Percentiles rank a stretch among this genome's conserved stretches.
Conservation (phyloP, 2,113 vertebrate species). For the Nansenia antarctica region DNA sequence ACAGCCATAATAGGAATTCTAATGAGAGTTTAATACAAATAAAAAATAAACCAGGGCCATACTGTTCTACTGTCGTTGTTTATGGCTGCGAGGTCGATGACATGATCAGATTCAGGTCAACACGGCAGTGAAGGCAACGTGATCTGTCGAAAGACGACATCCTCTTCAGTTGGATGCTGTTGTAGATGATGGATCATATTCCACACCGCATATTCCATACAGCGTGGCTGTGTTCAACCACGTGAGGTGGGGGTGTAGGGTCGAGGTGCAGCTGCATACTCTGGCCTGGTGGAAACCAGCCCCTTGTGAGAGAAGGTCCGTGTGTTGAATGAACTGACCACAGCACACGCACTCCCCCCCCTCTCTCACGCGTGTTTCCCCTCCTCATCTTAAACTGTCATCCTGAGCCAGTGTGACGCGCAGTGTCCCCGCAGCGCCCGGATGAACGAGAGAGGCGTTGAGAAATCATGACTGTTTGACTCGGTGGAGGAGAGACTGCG, state of each 20-base stretch:
- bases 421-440: background rate
- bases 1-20: background rate
- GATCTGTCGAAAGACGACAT: too few relatives aligned
- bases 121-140: too few relatives aligned
- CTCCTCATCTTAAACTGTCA: background rate
- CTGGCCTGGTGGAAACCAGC: background rate
- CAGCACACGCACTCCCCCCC: background rate
- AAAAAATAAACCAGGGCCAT: too few relatives aligned
- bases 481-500: background rate
- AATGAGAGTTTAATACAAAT: too few relatives aligned
- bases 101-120: too few relatives aligned
- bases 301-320: background rate
- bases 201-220: too few relatives aligned
- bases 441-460: background rate
- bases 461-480: background rate
- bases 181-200: too few relatives aligned
- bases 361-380: background rate
- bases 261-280: background rate
- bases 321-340: background rate
- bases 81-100: too few relatives aligned
- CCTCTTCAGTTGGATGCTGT: too few relatives aligned
- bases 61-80: too few relatives aligned
- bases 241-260: background rate
- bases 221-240: too few relatives aligned
- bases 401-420: background rate